Percentiles rank a stretch among this genome's conserved stretches.
Conservation (phyloP, 2,888 invertebrate species). For the Hermodice carunculata region DNA sequence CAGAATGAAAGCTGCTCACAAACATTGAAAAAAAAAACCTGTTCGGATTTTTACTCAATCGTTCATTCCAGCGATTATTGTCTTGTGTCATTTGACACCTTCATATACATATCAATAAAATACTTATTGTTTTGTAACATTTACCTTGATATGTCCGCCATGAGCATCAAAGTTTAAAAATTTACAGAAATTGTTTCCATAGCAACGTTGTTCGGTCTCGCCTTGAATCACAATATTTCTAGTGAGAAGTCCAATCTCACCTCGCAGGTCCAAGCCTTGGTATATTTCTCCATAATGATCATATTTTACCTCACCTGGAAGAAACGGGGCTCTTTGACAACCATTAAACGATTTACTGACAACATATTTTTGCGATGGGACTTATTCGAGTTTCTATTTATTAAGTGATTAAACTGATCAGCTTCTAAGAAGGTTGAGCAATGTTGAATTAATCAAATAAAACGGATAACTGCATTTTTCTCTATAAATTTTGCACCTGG, state of each 20-base stretch:
- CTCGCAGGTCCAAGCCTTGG: conserved; percentile 49
- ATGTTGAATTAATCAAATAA: too few species aligned
- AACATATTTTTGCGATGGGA: neutral
- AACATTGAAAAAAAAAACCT: too few species aligned
- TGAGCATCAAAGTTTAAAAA: conserved; percentile 44
- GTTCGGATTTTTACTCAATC: too few species aligned
- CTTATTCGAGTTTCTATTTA: conserved; percentile 1
- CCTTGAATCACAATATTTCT: conserved; percentile 52
- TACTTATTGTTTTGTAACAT: too few species aligned
- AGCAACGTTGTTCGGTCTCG: conserved; percentile 43
- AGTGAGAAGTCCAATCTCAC: conserved; percentile 51
- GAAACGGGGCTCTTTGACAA: neutral
- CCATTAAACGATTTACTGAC: neutral
- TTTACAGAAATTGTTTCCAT: conserved; percentile 21
- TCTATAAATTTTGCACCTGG: too few species aligned
- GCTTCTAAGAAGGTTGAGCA: too few species aligned
- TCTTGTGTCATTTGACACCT: too few species aligned
- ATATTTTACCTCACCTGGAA: conserved; percentile 24
- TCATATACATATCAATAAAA: too few species aligned
- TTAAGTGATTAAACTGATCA: too few species aligned
- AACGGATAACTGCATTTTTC: too few species aligned
- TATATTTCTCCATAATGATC: conserved; percentile 45
- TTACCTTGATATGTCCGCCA: conserved; percentile 53
- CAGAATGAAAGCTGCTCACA: too few species aligned
- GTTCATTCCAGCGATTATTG: too few species aligned